phyloP scores from a whole-genome alignment of 2,113 vertebrate species.

The Toxotes chatareus region DNA sequence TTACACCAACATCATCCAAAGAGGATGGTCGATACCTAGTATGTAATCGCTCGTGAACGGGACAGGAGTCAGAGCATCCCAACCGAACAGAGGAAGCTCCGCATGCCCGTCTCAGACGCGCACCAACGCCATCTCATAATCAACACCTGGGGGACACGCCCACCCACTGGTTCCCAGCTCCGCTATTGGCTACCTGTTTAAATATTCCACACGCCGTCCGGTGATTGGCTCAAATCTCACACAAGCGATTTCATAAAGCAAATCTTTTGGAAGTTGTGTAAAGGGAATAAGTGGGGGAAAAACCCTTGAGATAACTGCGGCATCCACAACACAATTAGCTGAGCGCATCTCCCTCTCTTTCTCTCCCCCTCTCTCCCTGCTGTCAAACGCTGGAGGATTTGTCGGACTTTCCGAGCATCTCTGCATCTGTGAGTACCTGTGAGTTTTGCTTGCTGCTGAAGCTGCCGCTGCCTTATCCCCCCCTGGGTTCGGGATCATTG shows the following conservation, averaged over 20 bases:
- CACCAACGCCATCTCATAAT: conserved; percentile 18
- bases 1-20: too few relatives aligned
- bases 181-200: conserved; percentile 73
- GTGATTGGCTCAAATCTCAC: conserved; percentile 74
- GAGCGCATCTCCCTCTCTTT: conserved; percentile 5
- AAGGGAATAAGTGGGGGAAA: conserved; percentile 75
- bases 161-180: conserved; percentile 26
- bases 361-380: conserved; percentile 9
- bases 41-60: conserved; percentile 7
- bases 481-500: conserved; percentile 14
- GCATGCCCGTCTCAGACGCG: conserved; percentile 51
- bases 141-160: conserved; percentile 69
- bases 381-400: conserved; percentile 65
- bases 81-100: conserved; percentile 14
- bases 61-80: conserved; percentile 39
- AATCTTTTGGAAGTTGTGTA: conserved; percentile 83
- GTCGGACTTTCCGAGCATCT: conserved; percentile 60
- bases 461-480: conserved; percentile 15
- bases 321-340: conserved; percentile 38
- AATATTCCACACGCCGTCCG: conserved; percentile 62
- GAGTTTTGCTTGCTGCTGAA: conserved; percentile 9
- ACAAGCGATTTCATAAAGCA: conserved; percentile 83
- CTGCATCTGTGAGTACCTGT: conserved; percentile 77
- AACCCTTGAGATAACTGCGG: conserved; percentile 71
- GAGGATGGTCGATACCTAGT: too few relatives aligned